Evolutionary conservation across 2,797 vertebrate genomes (phyloP).

Genomic region (Malurus splendens): DNA sequence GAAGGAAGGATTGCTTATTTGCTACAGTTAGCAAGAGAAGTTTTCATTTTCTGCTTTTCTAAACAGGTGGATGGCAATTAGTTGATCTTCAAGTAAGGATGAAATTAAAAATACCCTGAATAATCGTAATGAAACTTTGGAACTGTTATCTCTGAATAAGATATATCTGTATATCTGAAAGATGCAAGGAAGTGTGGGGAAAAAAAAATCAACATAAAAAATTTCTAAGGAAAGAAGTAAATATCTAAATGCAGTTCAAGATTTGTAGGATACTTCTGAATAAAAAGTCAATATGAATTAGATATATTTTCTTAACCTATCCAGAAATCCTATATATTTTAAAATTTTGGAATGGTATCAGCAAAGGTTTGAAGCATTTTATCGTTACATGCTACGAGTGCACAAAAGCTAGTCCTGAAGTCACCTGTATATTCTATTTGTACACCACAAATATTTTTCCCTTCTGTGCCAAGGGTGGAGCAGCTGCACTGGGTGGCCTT

Average conservation of each 20-base stretch:
- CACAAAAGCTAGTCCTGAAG: background rate
- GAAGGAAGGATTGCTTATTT: background rate
- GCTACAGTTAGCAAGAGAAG: background rate
- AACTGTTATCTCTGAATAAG: background rate
- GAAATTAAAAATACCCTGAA: background rate
- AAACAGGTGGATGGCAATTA: background rate
- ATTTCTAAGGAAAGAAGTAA: background rate
- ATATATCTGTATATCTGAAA: background rate
- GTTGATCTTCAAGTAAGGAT: background rate
- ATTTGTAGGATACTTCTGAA: background rate
- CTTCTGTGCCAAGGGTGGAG: background rate
- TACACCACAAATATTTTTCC: background rate
- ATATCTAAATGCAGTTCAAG: background rate
- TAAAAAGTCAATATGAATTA: background rate
- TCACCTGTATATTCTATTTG: background rate
- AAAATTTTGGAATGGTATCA: background rate
- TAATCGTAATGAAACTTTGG: background rate
- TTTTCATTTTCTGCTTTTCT: background rate
- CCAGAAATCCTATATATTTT: background rate
- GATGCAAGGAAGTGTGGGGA: rapidly evolving
- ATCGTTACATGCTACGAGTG: background rate
- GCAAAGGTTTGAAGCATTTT: background rate
- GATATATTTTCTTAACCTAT: background rate
- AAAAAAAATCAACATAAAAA: background rate
- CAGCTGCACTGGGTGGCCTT: background rate